These are phyloP conservation scores for Ischnus inquisitorius DNA, from an alignment of 2,888 invertebrate species.

Conservation along the genomic window DNA sequence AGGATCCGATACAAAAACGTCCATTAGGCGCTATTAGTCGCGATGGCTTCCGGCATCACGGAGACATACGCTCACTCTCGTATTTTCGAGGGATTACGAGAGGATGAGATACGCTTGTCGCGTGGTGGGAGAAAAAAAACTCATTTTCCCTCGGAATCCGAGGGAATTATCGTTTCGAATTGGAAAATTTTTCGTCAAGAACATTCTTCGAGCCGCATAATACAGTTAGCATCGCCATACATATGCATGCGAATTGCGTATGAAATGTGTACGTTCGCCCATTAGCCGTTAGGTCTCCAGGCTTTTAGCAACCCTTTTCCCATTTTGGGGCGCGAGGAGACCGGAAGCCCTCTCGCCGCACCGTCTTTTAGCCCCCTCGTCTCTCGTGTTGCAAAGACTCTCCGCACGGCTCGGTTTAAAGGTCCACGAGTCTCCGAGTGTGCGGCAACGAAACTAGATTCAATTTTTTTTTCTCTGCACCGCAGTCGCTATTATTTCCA, in stretches of 20 bases:
- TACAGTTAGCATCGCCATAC: conserved; percentile 23
- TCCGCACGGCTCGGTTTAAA: too few relatives aligned
- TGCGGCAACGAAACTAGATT: too few relatives aligned
- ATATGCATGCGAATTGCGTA: conserved; percentile 15
- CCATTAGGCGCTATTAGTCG: conserved; percentile 69
- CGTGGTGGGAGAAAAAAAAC: conserved; percentile 17
- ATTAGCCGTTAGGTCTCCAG: conserved; percentile 67
- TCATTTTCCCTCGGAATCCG: conserved; percentile 46
- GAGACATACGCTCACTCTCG: conserved; percentile 35
- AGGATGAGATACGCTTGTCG: conserved; percentile 26
- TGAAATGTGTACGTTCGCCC: conserved; percentile 53
- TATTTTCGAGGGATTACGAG: conserved; percentile 51
- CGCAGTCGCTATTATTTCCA: too few relatives aligned
- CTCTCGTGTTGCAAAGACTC: too few relatives aligned
- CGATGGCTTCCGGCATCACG: conserved; percentile 64
- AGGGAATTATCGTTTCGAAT: conserved; percentile 37
- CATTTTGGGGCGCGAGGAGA: conserved; percentile 65
- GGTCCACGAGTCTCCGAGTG: too few relatives aligned
- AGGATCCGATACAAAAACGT: conserved; percentile 66
- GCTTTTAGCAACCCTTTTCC: conserved; percentile 81
- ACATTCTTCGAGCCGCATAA: not conserved
- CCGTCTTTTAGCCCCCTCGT: too few relatives aligned
- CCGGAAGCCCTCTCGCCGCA: too few relatives aligned
- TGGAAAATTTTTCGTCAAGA: not conserved
- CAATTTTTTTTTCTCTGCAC: too few relatives aligned